Evolutionary conservation across 1,140 invertebrate genomes (phyloP), one percentile per base, ranked within the genome.

Genomic region (Diabrotica virgifera): DNA sequence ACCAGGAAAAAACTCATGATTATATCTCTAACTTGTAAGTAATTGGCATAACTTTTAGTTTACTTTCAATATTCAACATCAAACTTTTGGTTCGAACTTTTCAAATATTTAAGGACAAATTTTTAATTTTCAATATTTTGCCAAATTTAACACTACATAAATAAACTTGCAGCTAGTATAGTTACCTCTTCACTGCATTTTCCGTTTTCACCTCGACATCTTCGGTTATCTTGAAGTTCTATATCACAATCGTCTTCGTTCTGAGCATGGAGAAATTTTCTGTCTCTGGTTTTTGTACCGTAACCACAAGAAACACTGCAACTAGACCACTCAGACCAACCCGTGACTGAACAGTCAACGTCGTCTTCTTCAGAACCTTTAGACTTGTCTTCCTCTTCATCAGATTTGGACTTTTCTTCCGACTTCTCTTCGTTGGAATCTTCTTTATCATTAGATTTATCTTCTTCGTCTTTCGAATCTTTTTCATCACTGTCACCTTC

Each of bases 321-420:
- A 2, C 78, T 80, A 11, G 86, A 85, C 87, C 87, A 90, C 14
- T 73, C 69, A 9, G 84, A 84, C 87, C 87, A 89, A 46, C 81
- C 79, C 9, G 13, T 59, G 9, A 57, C 50, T 59, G 64, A 53
- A 58, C 71, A 72, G 7, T 40, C 12, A 9, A 11, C 35, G 5
- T 55, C 37, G 7, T 14, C 36, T 58, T 38, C 52, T 59, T 8
- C 11, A 11, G 9, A 12, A 35, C 24, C 40, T 14, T 12, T 12
- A 5, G 13, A 24, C 5, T 24, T 37, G 7, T 37, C 11, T 59
- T 38, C 37, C 36, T 40, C 56, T 35, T 58, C 9, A 3, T 13
- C 9, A 46, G 8, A 8, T 46, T n/a, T n/a, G n/a, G 8, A 8
- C n/a, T 46, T 46, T 46, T 46, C n/a, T 46, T 3, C n/a, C n/a